A percentile compares a stretch with the other conserved stretches of the same genome.
Evolutionary conservation across 92 coral and sea anemone species (phyloP).

Genomic region (Siderastrea siderea): DNA sequence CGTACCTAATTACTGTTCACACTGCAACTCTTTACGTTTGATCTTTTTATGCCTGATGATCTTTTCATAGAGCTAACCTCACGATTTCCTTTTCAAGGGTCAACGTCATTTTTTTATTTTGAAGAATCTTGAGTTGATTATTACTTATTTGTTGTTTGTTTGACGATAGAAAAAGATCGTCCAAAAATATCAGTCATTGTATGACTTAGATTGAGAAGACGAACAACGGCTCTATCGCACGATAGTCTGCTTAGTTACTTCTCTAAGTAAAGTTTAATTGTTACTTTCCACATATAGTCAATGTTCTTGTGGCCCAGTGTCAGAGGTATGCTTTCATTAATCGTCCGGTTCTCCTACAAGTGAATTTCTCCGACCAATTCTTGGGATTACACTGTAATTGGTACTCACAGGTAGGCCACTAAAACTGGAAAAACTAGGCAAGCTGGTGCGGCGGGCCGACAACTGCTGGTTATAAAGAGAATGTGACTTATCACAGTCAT

Average conservation of each 20-base stretch:
- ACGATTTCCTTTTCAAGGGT: background rate
- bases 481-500: background rate
- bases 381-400: background rate
- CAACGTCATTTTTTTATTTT: too few species aligned
- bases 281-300: background rate
- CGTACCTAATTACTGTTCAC: too few species aligned
- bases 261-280: too few species aligned
- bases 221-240: too few species aligned
- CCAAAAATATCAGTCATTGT: too few species aligned
- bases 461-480: background rate
- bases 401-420: background rate
- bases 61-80: background rate
- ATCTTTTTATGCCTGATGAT: too few species aligned
- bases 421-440: background rate
- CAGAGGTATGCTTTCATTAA: background rate
- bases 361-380: background rate
- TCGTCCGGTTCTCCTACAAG: background rate
- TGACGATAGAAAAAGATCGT: too few species aligned
- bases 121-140: too few species aligned
- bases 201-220: too few species aligned
- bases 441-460: conserved; percentile 8
- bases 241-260: too few species aligned
- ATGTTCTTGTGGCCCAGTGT: background rate
- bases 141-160: too few species aligned
- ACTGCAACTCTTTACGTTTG: too few species aligned